Base-by-base conservation (phyloP, 2,888 invertebrate genomes). In the Alsophila aescularia region DNA sequence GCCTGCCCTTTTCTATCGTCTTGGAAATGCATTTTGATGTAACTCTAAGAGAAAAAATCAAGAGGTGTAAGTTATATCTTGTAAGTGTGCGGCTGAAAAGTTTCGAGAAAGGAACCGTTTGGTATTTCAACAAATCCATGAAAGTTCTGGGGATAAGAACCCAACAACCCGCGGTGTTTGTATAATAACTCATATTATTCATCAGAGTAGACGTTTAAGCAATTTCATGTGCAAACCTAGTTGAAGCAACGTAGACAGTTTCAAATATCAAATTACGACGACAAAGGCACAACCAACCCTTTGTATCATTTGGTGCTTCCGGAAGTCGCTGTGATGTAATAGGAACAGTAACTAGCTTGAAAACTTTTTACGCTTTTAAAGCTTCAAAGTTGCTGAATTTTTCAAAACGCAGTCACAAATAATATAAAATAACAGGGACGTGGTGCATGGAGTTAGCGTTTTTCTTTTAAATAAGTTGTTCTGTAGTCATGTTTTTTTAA, bases 221-320 rank as follows among this genome's bases (percentile, higher is more conserved):
- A 37, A 51, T 51, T 53, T 49, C 44, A 57, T 54, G 29, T 48
- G 29, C 37, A 52, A 60, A 57, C 16, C 27, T 27, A 13, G 41
- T 53, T 50, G 14, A 54, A 48, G 41, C 41, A 29, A 14, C 54
- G 31, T 50, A 31, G 10, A 34, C 7, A 47, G 10, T 18, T 41
- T 27, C 27, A 40, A 36, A 47, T 21, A 35, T 36, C 10, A 4
- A 35, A 45, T 29, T 45, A 35, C 18, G 18, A 15, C 39, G 36
- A 31, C 31, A 31, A 12, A 47, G 47, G 6, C 44, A 24, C 31
- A 43, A 29, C 36, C 39, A 39, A 10, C 52, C 44, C 52, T 52
- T 52, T 52, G 45, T 52, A 34, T 52, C 52, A 52, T 52, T 52
- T 44, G 32, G 24, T 44, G 34, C 32, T 21, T 5, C 21, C 24